Evolutionary conservation across 2,113 vertebrate species (phyloP), one percentile per base, ranked within the genome.

Genomic region (Phyllopteryx taeniolatus): DNA sequence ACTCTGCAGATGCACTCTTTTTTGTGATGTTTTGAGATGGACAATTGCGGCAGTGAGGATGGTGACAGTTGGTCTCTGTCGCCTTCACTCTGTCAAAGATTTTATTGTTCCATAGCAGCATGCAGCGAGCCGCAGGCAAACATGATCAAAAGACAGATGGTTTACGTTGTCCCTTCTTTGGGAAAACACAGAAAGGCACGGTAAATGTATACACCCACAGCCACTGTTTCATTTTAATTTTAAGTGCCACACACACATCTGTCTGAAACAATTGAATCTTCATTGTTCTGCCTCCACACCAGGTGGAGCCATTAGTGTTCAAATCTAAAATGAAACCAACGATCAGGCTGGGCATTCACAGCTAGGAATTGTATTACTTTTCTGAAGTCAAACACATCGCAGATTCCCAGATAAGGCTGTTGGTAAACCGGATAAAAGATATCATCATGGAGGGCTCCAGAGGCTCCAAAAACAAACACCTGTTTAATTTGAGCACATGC

Each of bases 61-160:
- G 44, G 49, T 53, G 60, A 71, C 60, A 66, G 64, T 31, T 44
- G 62, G 42, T 65, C n/a, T 65, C 12, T 11, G 12, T 46, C 22
- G 42, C 54, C 47, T 68, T 49, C 33, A 73, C 68, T 72, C 68
- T 39, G 15, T 68, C 49, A 59, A 44, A 44, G 19, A 51, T 42
- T 39, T 33, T 51, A 60, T 74, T 56, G 49, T 35, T 68, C 6
- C 65, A 35, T 67, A 42, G 57, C 77, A 77, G 67, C 54, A 68
- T 67, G 69, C 51, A 69, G 33, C 43, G 14, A 22, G 31, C 39
- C 51, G 33, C 4, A 8, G 31, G 65, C 68, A n/a, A 68, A 56
- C 77, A 17, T 68, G 68, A 83, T 79, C 57, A 53, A 53, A 68
- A 61, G 67, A 22, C 47, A 65, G 63, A 51, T 61, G 54, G 74